Conservation (phyloP, 2,888 invertebrate species). For the Galerucella nymphaeae region DNA sequence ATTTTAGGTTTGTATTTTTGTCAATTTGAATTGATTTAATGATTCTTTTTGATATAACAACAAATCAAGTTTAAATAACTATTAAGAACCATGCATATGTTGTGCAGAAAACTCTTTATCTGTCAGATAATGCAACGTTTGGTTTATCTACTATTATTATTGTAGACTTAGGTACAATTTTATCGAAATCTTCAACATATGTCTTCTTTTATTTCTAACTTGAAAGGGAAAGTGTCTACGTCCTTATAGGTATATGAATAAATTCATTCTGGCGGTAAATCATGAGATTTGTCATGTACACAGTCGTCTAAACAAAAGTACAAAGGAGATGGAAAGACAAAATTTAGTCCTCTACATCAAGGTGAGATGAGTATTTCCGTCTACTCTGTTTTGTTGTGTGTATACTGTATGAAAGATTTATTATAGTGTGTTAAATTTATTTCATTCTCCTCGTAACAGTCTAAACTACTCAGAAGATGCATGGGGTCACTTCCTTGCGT, state of each 20-base stretch:
- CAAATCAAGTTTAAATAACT: too few species aligned
- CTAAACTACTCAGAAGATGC: constrained; percentile 21
- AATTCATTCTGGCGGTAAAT: constrained; percentile 46
- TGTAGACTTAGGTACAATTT: neutral
- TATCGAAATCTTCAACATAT: constrained; percentile 7
- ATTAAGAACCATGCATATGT: too few species aligned
- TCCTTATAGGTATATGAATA: neutral
- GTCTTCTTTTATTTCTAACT: neutral
- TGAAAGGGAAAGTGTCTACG: neutral
- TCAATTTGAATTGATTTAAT: too few species aligned
- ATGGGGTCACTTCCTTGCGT: constrained; percentile 28
- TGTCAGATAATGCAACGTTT: too few species aligned
- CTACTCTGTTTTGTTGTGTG: constrained; percentile 29
- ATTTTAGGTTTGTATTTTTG: too few species aligned
- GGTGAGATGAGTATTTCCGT: constrained; percentile 49
- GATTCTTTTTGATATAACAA: too few species aligned
- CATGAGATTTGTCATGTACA: constrained; percentile 52
- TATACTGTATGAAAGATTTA: constrained; percentile 38
- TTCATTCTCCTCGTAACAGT: constrained; percentile 22
- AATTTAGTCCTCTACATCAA: constrained; percentile 49
- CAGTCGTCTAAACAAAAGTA: constrained; percentile 55
- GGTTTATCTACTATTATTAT: too few species aligned
- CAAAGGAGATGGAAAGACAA: constrained; percentile 37
- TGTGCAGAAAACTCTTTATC: too few species aligned
- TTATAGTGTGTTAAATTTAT: constrained; percentile 32